Evolutionary conservation across 1,140 invertebrate genomes (phyloP).

Genomic region (Amyelois transitella): DNA sequence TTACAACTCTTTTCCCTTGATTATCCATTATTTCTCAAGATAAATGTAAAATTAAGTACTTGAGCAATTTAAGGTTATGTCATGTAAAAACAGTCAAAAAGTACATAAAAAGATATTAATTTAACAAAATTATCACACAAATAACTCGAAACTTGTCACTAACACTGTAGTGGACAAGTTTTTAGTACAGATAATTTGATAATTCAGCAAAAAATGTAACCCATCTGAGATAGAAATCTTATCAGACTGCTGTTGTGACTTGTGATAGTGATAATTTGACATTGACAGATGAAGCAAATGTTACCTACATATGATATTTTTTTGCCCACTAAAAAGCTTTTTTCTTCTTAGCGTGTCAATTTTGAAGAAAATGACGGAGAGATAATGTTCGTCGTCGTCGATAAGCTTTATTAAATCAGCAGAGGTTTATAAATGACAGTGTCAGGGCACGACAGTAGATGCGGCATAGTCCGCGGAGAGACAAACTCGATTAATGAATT

Average conservation of each 20-base stretch:
- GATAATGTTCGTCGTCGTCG: too few relatives aligned
- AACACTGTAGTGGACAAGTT: slow-evolving; percentile 67
- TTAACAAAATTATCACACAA: not conserved
- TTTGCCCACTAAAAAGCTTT: too few relatives aligned
- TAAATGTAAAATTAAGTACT: slow-evolving; percentile 14
- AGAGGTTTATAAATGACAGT: too few relatives aligned
- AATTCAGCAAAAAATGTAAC: not conserved
- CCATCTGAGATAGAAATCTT: not conserved
- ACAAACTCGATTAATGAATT: too few relatives aligned
- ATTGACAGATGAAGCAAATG: too few relatives aligned
- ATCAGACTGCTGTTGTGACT: not conserved
- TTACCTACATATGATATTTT: too few relatives aligned
- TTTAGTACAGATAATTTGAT: not conserved
- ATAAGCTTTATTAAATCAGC: too few relatives aligned
- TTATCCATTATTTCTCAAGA: slow-evolving; percentile 37
- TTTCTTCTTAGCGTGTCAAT: too few relatives aligned
- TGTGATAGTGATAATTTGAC: not conserved
- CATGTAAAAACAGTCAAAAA: slow-evolving; percentile 13
- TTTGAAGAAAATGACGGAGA: too few relatives aligned
- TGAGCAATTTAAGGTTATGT: slow-evolving; percentile 43
- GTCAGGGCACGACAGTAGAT: too few relatives aligned
- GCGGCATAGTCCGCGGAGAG: too few relatives aligned
- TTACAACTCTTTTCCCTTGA: slow-evolving; percentile 45
- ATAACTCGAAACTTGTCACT: slow-evolving; percentile 43
- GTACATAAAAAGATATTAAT: not conserved